These are phyloP conservation scores for Gari tellinella DNA, from an alignment of 2,888 invertebrate species.

Conservation along the genomic window DNA sequence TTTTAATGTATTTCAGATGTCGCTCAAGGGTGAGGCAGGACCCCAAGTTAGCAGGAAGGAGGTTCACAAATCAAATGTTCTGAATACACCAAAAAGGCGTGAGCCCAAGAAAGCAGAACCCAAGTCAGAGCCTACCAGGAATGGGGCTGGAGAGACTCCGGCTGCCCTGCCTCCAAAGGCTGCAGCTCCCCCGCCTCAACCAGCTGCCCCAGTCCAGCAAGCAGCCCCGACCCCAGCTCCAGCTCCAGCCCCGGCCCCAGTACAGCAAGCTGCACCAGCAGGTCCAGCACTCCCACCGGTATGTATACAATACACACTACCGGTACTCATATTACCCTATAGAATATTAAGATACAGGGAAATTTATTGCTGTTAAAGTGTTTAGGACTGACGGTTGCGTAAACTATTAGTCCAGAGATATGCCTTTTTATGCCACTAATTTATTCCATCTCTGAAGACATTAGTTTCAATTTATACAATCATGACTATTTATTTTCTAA, in stretches of 20 bases:
- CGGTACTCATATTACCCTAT: too few relatives aligned
- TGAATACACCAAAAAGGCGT: conserved; percentile 73
- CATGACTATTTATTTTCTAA: too few relatives aligned
- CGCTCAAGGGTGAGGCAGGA: conserved; percentile 87
- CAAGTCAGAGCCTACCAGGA: conserved; percentile 12
- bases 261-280: conserved; percentile 42
- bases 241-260: conserved; percentile 16
- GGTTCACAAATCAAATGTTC: conserved; percentile 78
- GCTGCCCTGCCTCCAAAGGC: conserved; percentile 9
- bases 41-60: conserved; percentile 59
- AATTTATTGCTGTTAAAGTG: too few relatives aligned
- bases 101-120: conserved; percentile 1
- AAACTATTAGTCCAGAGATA: too few relatives aligned
- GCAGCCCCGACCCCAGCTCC: conserved; percentile 25
- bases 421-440: too few relatives aligned
- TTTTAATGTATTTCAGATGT: conserved; percentile 86
- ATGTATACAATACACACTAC: conserved; percentile 44
- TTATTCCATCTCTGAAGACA: too few relatives aligned
- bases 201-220: neutral
- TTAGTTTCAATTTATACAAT: too few relatives aligned
- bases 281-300: conserved; percentile 67
- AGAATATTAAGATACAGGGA: too few relatives aligned
- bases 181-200: neutral
- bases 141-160: conserved; percentile 21
- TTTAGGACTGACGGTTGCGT: too few relatives aligned